Evolutionary conservation across 2,888 invertebrate species (phyloP).

Genomic region (Nesidiocoris tenuis): DNA sequence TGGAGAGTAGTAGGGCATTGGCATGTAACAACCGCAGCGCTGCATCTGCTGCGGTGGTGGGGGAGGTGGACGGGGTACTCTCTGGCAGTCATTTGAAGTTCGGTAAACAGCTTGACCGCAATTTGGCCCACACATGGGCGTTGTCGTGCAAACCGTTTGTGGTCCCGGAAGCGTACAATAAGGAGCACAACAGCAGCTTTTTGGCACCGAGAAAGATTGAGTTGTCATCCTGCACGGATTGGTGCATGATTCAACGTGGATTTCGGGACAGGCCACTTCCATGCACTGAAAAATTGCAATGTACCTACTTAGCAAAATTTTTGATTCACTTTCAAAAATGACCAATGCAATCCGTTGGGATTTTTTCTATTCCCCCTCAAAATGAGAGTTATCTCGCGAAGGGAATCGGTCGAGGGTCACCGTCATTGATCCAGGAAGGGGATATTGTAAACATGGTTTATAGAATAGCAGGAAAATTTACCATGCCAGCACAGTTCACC

Average conservation of each 20-base stretch:
- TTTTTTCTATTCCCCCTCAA: too few species aligned
- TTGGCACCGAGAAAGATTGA: conserved; percentile 21
- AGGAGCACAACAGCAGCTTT: conserved; percentile 23
- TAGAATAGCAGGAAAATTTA: too few species aligned
- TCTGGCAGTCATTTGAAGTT: neutral
- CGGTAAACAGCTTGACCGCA: neutral
- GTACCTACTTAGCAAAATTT: too few species aligned
- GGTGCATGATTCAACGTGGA: conserved; percentile 20
- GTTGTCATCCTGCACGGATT: conserved; percentile 27
- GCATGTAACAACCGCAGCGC: conserved; percentile 5
- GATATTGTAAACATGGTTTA: too few species aligned
- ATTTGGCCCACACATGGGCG: neutral
- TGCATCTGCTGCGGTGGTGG: neutral
- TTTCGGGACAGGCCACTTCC: conserved; percentile 10
- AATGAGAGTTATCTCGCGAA: too few species aligned
- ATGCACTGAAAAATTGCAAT: conserved; percentile 18
- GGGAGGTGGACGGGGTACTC: conserved; percentile 5
- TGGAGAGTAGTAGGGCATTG: neutral
- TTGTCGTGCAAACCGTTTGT: neutral
- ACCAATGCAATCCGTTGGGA: too few species aligned
- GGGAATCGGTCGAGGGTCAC: too few species aligned
- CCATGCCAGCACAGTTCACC: too few species aligned
- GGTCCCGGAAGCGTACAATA: conserved; percentile 20
- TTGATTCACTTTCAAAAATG: too few species aligned
- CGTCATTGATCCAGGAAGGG: too few species aligned